Evolutionary conservation across 1,140 invertebrate species (phyloP).

Genomic region (Glossosoma conforme): DNA sequence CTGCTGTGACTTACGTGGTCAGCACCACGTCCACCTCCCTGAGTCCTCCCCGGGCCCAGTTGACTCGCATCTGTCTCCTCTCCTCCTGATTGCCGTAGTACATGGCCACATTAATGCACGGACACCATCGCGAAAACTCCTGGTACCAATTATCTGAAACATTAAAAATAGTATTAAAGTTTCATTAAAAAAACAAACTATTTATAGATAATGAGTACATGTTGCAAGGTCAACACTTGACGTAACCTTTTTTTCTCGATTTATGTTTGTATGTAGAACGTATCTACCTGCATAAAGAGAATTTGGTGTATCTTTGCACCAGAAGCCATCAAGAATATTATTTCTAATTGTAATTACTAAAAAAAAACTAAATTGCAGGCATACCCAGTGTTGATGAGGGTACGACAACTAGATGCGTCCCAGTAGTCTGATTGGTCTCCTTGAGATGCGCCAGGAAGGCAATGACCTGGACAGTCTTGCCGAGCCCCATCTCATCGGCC

Average conservation of each 20-base stretch:
- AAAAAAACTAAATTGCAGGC: background rate
- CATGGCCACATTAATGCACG: conserved; percentile 69
- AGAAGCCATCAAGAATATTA: no score
- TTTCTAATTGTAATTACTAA: background rate
- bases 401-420: conserved; percentile 85
- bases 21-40: conserved; percentile 78
- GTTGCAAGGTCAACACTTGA: no score
- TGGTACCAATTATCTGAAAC: conserved; percentile 84
- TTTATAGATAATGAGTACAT: no score
- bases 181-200: no score
- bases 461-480: conserved; percentile 89
- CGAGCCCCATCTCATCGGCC: conserved; percentile 85
- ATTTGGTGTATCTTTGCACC: no score
- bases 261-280: no score
- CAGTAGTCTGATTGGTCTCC: conserved; percentile 61
- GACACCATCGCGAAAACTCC: conserved; percentile 83
- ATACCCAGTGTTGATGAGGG: conserved; percentile 86
- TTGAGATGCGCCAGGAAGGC: conserved; percentile 86
- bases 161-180: conserved; percentile 20
- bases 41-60: conserved; percentile 70
- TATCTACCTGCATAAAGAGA: no score
- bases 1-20: conserved; percentile 74
- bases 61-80: conserved; percentile 66
- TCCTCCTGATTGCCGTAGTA: conserved; percentile 89
- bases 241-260: no score